Evolutionary conservation across 2,888 invertebrate genomes (phyloP).

Genomic region (Tromatobia lineatoria): DNA sequence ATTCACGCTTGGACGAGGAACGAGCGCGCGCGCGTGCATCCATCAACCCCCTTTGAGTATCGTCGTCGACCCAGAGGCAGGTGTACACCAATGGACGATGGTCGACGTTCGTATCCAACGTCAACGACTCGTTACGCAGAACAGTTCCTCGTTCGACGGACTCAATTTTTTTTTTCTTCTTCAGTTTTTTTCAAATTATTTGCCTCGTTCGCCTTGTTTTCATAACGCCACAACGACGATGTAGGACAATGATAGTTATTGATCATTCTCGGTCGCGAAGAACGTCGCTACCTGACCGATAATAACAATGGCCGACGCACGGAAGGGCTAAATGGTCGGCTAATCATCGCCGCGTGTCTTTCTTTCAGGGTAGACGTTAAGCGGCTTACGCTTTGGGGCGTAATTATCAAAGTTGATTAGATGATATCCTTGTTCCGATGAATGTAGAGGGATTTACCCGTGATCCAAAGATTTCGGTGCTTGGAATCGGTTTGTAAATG

Average conservation of each 20-base stretch:
- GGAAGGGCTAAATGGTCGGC: constrained; percentile 6
- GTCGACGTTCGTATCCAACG: constrained; percentile 45
- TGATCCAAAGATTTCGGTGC: not conserved
- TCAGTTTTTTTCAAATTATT: constrained; percentile 26
- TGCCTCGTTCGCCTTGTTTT: constrained; percentile 11
- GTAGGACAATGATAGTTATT: constrained; percentile 32
- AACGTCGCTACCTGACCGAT: not conserved
- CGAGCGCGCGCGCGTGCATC: constrained; percentile 33
- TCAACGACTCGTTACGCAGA: constrained; percentile 48
- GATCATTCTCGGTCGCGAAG: constrained; percentile 19
- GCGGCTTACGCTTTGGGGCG: not conserved
- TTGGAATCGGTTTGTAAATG: not conserved
- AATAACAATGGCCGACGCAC: constrained; percentile 20
- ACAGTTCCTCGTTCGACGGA: constrained; percentile 20
- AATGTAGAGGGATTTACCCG: not conserved
- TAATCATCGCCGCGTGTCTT: not conserved
- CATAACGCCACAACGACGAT: constrained; percentile 10
- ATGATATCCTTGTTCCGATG: not conserved
- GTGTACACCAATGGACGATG: constrained; percentile 29
- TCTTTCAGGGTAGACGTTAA: constrained; percentile 2
- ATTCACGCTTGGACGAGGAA: constrained; percentile 43
- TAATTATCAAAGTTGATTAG: not conserved
- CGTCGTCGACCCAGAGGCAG: constrained; percentile 13
- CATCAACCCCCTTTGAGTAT: constrained; percentile 53
- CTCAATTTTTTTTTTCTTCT: not conserved